Base-by-base conservation (phyloP, 2,888 invertebrate genomes). In the Trisateles emortualis region DNA sequence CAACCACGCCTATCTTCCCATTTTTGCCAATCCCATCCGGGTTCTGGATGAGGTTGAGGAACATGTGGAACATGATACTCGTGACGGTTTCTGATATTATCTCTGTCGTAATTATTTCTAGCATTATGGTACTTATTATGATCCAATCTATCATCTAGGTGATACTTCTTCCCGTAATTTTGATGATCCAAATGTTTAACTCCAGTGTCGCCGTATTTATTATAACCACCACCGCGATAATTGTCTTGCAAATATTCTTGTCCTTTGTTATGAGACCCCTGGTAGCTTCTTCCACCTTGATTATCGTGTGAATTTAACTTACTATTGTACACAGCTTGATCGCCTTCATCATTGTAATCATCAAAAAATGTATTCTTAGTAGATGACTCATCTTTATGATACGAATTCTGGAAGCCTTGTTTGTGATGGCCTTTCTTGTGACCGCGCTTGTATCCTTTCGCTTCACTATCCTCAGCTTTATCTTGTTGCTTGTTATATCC, bases 381-480 rank as follows among this genome's bases (percentile, higher is more conserved):
- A 0, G 95, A 95, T 9, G 94, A 94, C 75, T 96, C 95, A 64
- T 96, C 95, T 79, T 95, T 96, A 70, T 95, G 95, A 70, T 96
- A 96, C 10, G 94, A 94, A 71, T 95, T 95, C 67, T 94, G 94
- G 76, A 95, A 96, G 13, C 96, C 96, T 62, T 95, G 94, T 51
- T 95, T 95, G 66, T 95, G 95, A 63, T 95, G 95, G 2, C 95
- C 95, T 76, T 95, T 95, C 72, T 95, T 95, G 62, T 95, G 94
- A 0, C 90, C 94, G 49, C 88, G 86, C 64, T 93, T 93, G 46
- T 70, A 89, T 9, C 92, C 90, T 10, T 79, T 79, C 0, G 90
- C 82, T 49, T 86, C 81, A 50, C 83, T 90, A 40, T 91, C 91
- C 64, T 93, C 92, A 0, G 80, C 83, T 73, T 93, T 90, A 52